Conservation (phyloP, 2,888 invertebrate species). For the Acronicta psi region DNA sequence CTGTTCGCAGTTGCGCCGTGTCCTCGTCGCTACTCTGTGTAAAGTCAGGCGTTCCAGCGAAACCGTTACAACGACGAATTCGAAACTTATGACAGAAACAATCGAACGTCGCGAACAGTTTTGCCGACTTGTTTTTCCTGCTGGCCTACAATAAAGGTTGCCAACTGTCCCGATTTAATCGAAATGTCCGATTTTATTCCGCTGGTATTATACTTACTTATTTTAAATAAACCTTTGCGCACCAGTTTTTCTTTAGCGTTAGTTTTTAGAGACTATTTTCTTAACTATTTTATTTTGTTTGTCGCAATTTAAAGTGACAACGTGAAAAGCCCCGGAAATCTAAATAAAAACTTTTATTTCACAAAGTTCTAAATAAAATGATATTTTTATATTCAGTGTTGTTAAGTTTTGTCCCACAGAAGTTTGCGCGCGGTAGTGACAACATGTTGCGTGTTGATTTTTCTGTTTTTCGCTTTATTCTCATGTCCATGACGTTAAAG, state of each 20-base stretch:
- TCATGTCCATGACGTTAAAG: slow-evolving; percentile 21
- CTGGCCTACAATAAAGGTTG: slow-evolving; percentile 18
- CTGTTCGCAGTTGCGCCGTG: slow-evolving; percentile 59
- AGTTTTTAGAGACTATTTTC: slow-evolving; percentile 4
- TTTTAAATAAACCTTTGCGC: slow-evolving; percentile 21
- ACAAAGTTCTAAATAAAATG: slow-evolving; percentile 10
- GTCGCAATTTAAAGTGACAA: background rate
- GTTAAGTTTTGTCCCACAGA: slow-evolving; percentile 11
- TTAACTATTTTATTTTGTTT: background rate
- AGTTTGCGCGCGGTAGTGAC: slow-evolving; percentile 15
- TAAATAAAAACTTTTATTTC: slow-evolving; percentile 26
- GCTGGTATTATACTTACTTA: slow-evolving; percentile 14
- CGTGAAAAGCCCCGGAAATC: slow-evolving; percentile 1
- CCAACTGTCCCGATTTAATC: slow-evolving; percentile 31
- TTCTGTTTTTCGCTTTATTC: slow-evolving; percentile 26
- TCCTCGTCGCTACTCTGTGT: slow-evolving; percentile 47
- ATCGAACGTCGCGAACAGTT: slow-evolving; percentile 48
- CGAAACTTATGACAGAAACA: slow-evolving; percentile 55
- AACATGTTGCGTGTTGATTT: slow-evolving; percentile 32
- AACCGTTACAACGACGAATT: slow-evolving; percentile 39
- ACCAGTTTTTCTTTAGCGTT: slow-evolving; percentile 4
- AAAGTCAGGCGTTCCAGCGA: slow-evolving; percentile 46
- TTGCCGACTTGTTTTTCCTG: slow-evolving; percentile 40
- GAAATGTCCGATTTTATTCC: slow-evolving; percentile 11
- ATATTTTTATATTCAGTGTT: slow-evolving; percentile 23